A percentile compares a stretch with the other conserved stretches of the same genome.
Conservation (phyloP, 2,797 vertebrate species). For the Syndactyla subalaris region DNA sequence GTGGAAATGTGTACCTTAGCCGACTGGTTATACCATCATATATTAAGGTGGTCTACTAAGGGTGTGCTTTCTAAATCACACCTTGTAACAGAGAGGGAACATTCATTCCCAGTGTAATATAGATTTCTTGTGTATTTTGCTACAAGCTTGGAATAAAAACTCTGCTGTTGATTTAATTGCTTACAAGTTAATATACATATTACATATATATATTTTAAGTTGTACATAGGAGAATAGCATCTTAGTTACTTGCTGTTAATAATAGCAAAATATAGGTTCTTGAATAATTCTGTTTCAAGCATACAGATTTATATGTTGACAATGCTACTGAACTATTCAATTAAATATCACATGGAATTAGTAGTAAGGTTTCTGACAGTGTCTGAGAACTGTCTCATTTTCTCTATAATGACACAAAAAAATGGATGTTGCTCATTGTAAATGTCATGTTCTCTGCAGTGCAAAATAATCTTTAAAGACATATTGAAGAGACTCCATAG, state of each 20-base stretch:
- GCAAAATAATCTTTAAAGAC: not conserved
- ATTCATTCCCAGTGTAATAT: not conserved
- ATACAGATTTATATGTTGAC: not conserved
- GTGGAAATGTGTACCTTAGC: not conserved
- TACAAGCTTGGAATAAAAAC: not conserved
- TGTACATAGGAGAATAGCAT: not conserved
- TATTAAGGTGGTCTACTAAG: not conserved
- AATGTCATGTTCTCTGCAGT: not conserved
- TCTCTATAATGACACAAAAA: not conserved
- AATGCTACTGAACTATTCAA: not conserved
- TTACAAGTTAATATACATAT: not conserved
- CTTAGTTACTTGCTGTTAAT: not conserved
- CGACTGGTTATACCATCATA: fast-evolving
- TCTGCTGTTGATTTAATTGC: not conserved
- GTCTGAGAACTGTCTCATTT: not conserved
- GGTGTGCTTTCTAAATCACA: not conserved
- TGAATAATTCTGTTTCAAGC: not conserved
- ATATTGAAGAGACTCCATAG: not conserved
- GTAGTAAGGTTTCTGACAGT: not conserved
- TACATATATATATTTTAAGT: not conserved
- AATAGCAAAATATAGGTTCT: not conserved
- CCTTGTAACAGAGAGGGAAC: not conserved
- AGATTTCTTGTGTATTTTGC: not conserved
- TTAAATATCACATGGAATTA: not conserved
- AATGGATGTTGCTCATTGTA: not conserved